Evolutionary conservation across 2,797 vertebrate species (phyloP).

Genomic region (Chelmon rostratus): DNA sequence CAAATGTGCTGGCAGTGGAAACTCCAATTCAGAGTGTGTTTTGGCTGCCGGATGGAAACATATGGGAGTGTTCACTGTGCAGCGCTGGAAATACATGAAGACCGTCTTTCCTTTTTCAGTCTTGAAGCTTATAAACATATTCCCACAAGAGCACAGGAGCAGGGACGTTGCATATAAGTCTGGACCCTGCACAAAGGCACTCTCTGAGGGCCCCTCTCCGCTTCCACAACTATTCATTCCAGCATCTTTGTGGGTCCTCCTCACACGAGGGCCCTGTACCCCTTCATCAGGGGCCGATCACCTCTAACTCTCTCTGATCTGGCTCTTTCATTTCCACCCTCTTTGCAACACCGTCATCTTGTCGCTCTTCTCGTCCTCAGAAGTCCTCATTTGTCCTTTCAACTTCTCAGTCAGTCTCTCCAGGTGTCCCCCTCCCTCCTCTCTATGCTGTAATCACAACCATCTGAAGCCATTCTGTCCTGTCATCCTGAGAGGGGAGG

Average conservation of each 20-base stretch:
- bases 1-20: constrained; percentile 67
- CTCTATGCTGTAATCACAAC: constrained; percentile 56
- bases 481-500: constrained; percentile 62
- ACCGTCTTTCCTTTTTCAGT: constrained; percentile 43
- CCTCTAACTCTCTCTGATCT: constrained; percentile 26
- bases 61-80: constrained; percentile 67
- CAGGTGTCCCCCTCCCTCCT: constrained; percentile 44
- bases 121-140: constrained; percentile 39
- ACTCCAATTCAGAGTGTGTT: constrained; percentile 55
- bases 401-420: constrained; percentile 41
- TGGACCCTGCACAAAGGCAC: not conserved
- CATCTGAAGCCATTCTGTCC: constrained; percentile 41
- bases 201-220: not conserved
- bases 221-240: too few species aligned
- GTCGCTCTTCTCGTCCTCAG: constrained; percentile 7
- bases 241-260: too few species aligned
- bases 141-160: constrained; percentile 44
- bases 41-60: constrained; percentile 68
- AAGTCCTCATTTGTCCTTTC: constrained; percentile 39
- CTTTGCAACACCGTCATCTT: constrained; percentile 39
- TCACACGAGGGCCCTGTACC: too few species aligned
- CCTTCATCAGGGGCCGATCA: not conserved
- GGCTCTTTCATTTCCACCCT: constrained; percentile 44
- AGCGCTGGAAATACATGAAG: constrained; percentile 62
- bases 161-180: not conserved